Conservation (phyloP, 2,113 vertebrate genomes). For the Edolisoma coerulescens region DNA sequence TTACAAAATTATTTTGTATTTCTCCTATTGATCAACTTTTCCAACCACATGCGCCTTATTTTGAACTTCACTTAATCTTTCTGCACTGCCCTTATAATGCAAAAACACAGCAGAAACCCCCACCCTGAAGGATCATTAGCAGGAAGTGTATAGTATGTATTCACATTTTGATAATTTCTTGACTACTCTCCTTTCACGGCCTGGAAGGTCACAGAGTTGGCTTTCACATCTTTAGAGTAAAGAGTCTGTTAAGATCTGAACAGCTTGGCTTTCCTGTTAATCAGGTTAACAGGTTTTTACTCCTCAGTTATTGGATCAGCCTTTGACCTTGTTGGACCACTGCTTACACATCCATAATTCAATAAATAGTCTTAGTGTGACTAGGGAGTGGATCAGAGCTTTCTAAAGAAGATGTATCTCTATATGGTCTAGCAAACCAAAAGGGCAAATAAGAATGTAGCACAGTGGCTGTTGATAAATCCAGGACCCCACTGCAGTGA, state of each 20-base stretch:
- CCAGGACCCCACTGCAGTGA: neutral
- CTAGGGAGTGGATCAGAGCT: neutral
- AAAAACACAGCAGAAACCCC: neutral
- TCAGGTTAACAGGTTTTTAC: slow-evolving; percentile 54
- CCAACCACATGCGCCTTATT: neutral
- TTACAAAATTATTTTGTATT: neutral
- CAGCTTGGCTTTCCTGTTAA: slow-evolving; percentile 23
- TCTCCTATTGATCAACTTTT: neutral
- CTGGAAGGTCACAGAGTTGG: neutral
- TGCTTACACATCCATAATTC: neutral
- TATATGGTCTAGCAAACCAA: neutral
- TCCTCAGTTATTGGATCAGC: slow-evolving; percentile 28
- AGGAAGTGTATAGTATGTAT: neutral
- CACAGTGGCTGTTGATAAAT: neutral
- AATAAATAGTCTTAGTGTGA: neutral
- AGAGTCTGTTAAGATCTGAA: neutral
- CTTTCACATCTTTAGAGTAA: neutral
- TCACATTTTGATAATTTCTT: neutral
- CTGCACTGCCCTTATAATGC: neutral
- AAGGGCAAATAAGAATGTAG: neutral
- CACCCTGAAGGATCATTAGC: neutral
- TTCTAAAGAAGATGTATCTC: neutral
- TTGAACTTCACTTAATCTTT: neutral
- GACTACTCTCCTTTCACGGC: neutral
- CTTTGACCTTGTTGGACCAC: neutral